Evolutionary conservation across 2,797 vertebrate genomes (phyloP).

Genomic region (Amblyraja radiata): DNA sequence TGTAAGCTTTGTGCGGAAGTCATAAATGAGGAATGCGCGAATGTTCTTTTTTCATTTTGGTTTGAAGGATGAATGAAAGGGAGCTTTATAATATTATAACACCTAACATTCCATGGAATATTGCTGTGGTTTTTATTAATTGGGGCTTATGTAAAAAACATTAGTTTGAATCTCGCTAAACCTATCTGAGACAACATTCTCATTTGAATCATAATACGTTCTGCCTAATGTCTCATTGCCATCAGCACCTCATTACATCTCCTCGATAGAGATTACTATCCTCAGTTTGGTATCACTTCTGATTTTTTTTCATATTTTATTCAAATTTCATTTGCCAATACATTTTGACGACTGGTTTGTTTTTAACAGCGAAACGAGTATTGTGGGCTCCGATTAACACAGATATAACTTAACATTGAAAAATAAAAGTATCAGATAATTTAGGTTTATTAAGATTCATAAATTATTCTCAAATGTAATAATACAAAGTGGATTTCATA

Average conservation of each 20-base stretch:
- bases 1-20: neutral
- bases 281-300: neutral
- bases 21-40: too few relatives aligned
- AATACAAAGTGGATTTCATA: neutral
- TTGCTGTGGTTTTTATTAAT: too few relatives aligned
- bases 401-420: neutral
- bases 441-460: neutral
- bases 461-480: neutral
- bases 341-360: neutral
- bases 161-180: neutral
- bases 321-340: neutral
- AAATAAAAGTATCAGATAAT: neutral
- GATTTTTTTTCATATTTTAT: neutral
- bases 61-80: too few relatives aligned
- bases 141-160: neutral
- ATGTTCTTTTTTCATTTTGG: neutral
- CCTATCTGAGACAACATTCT: neutral
- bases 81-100: neutral
- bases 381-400: too few relatives aligned
- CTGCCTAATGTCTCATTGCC: neutral
- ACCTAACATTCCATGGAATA: neutral
- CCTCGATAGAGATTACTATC: too few relatives aligned
- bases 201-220: neutral
- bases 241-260: neutral
- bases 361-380: neutral